Conservation (phyloP, 1,140 invertebrate genomes). For the Diorhabda sublineata region DNA sequence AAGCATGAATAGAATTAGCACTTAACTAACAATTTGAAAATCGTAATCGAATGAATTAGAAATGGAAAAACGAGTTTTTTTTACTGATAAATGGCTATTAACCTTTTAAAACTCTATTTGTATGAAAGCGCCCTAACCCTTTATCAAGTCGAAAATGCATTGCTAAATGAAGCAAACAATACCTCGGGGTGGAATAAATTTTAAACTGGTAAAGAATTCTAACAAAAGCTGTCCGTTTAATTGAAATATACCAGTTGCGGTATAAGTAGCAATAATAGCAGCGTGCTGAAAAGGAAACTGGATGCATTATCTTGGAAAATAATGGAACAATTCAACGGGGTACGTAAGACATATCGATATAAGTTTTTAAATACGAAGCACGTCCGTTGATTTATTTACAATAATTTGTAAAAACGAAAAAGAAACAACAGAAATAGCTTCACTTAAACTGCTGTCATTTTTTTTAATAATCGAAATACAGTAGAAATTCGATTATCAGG, state of each 20-base stretch:
- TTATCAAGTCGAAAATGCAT: neutral
- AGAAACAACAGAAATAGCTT: too few species aligned
- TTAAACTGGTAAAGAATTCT: neutral
- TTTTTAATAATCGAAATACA: too few species aligned
- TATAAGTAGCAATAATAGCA: neutral
- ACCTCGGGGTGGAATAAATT: neutral
- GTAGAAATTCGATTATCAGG: too few species aligned
- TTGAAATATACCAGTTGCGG: neutral
- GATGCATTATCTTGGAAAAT: constrained; percentile 2
- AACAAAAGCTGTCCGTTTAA: neutral
- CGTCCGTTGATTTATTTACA: too few species aligned
- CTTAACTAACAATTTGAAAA: too few species aligned
- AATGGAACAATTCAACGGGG: neutral
- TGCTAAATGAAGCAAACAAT: neutral
- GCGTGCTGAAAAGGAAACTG: neutral
- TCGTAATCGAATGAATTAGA: too few species aligned
- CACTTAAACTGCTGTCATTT: too few species aligned
- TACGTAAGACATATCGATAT: too few species aligned
- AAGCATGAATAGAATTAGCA: too few species aligned
- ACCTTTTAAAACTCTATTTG: constrained; percentile 1
- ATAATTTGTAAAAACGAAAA: too few species aligned
- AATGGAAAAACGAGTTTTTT: neutral
- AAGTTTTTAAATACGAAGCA: too few species aligned
- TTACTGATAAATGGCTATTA: neutral
- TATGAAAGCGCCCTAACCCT: neutral